These are phyloP conservation scores for Anguilla pacifica DNA, from an alignment of 2,797 vertebrate species.

Conservation along the genomic window DNA sequence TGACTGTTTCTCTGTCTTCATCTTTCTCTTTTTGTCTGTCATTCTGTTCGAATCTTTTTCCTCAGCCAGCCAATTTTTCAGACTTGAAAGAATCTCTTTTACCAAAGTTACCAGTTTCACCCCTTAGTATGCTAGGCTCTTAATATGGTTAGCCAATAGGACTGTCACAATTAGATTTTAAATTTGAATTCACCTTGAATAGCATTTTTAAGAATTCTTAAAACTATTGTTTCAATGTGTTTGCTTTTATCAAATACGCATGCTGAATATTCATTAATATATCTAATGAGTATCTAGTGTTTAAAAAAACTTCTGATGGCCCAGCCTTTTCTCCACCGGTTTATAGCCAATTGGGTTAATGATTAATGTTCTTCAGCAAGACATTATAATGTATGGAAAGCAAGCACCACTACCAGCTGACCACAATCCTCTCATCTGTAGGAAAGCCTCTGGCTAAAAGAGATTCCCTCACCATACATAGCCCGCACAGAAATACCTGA, in stretches of 20 bases:
- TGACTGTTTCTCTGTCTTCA: conserved; percentile 38
- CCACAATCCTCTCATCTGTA: too few species aligned
- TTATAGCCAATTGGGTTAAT: too few species aligned
- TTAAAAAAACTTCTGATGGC: too few species aligned
- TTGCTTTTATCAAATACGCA: background rate
- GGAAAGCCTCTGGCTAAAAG: too few species aligned
- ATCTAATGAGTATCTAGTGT: too few species aligned
- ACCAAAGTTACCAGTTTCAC: background rate
- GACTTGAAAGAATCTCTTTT: background rate
- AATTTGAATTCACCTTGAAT: background rate
- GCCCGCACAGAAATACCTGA: too few species aligned
- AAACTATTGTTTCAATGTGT: background rate
- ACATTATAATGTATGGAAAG: too few species aligned
- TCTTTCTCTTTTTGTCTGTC: conserved; percentile 42
- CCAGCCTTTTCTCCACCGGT: too few species aligned
- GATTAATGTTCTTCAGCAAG: too few species aligned
- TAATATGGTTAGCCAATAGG: conserved; percentile 12
- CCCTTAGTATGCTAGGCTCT: conserved; percentile 15
- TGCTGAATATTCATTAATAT: too few species aligned
- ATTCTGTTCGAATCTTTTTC: background rate
- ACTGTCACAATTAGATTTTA: background rate
- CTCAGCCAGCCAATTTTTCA: background rate
- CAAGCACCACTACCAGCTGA: too few species aligned
- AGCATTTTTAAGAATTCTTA: background rate
- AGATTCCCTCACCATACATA: too few species aligned